Conservation (phyloP, 2,113 vertebrate species). For the Gymnocephalus cernua region DNA sequence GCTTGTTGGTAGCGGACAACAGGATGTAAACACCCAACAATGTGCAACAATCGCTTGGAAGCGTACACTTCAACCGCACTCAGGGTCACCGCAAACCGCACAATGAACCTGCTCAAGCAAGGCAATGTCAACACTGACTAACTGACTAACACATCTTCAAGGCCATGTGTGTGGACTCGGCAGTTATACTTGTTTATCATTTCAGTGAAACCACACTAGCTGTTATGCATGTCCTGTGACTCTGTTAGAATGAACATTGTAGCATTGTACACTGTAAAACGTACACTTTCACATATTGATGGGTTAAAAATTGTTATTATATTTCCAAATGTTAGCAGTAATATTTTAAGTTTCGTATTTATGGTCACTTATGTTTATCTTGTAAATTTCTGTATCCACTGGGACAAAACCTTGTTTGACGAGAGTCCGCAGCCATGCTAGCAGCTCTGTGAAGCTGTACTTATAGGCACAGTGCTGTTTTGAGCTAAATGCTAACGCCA, state of each 20-base stretch:
- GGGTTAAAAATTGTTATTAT: not conserved
- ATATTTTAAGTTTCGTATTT: not conserved
- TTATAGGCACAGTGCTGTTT: not conserved
- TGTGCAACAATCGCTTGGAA: not conserved
- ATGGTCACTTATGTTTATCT: not conserved
- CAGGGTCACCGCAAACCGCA: not conserved
- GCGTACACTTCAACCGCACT: not conserved
- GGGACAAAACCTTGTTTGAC: not conserved
- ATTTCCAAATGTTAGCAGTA: not conserved
- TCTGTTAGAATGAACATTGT: not conserved
- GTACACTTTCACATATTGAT: not conserved
- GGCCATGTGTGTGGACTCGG: not conserved
- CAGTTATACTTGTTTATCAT: not conserved
- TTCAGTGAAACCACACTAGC: too few relatives aligned
- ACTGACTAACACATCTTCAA: conserved; percentile 8
- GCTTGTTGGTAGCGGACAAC: not conserved
- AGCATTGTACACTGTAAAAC: not conserved
- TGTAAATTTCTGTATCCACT: not conserved
- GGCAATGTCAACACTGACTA: not conserved
- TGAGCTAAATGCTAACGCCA: not conserved
- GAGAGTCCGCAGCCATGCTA: too few relatives aligned
- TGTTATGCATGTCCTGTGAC: not conserved
- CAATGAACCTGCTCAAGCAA: not conserved
- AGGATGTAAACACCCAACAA: conserved; percentile 1
- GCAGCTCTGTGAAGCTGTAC: too few relatives aligned